Conservation (phyloP, 2,113 vertebrate species). For the Pseudolaguvia tuberculata region DNA sequence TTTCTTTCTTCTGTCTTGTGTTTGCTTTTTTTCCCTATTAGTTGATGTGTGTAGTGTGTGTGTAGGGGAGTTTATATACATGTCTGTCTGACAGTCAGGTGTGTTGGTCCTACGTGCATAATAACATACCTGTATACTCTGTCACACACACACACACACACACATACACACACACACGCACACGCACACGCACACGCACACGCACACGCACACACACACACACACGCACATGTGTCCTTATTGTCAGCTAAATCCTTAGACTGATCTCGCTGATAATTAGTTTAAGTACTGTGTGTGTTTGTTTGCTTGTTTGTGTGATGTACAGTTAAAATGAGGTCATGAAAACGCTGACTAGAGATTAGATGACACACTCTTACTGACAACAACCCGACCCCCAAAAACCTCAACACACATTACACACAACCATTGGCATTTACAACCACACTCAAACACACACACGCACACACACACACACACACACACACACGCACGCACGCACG, state of each 20-base stretch:
- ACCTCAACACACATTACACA: slow-evolving; percentile 11
- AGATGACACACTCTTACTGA: slow-evolving; percentile 40
- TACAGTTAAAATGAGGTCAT: slow-evolving; percentile 41
- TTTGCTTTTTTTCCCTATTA: neutral
- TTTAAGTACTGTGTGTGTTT: neutral
- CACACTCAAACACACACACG: neutral
- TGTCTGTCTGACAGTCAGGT: slow-evolving; percentile 31
- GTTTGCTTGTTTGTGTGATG: slow-evolving; percentile 36
- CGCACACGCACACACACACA: too few species aligned
- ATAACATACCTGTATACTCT: neutral
- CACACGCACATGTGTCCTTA: neutral
- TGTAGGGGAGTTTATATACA: neutral
- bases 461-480: neutral
- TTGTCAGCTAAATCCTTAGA: slow-evolving; percentile 7
- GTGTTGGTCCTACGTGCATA: slow-evolving; percentile 24
- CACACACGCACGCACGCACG: neutral
- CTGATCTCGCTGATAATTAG: neutral
- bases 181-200: neutral
- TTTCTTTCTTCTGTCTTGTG: neutral
- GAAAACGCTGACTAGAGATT: slow-evolving; percentile 35
- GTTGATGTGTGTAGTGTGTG: neutral
- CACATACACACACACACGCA: too few species aligned
- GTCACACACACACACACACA: neutral
- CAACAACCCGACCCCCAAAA: slow-evolving; percentile 22
- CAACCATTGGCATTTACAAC: slow-evolving; percentile 6